Evolutionary conservation across 2,113 vertebrate genomes (phyloP), one percentile per base, ranked within the genome.

Genomic region (Brevimyrus niger): DNA sequence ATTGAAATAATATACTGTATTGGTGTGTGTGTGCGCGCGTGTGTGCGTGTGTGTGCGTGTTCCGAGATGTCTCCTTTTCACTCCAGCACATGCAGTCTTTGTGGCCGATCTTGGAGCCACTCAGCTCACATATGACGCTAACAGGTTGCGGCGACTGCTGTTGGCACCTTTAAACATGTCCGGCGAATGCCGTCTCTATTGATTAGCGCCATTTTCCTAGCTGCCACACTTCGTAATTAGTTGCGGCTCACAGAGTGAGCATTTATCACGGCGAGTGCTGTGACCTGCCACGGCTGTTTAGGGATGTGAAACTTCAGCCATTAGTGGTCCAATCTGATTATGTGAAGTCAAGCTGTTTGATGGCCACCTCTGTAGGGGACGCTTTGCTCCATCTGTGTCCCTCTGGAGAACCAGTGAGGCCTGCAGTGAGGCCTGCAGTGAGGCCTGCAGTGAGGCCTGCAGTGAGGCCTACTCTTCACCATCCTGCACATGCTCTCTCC

Each of bases 101-200:
- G 6, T 42, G 35, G 31, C 15, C 15, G 69, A 35, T 38, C 73
- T 80, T 42, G 4, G 35, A 76, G 35, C 31, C 35, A 76, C 69
- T 76, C 15, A 27, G 89, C 31, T 82, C 61, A 86, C 65, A n/a
- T 73, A 88, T 84, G 53, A 47, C 31, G 35, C 15, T 88, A 88
- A 88, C 82, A 42, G 87, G 87, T 42, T 10, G 85, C 93, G 93
- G 91, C 93, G 95, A 93, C 92, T 94, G 91, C 58, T 94, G 48
- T 92, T 96, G 94, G 93, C 93, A 91, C 91, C 91, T 90, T 92
- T 76, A 88, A 76, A 31, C 90, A 58, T 88, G 90, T 80, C 91
- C 94, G 93, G 92, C 93, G 93, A 88, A 94, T 91, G 89, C 55
- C 51, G 90, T 94, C 95, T 95, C 92, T 92, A 94, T 94, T 95